Base-by-base conservation (phyloP, 1,140 invertebrate genomes). In the Helicorthomorpha holstii region DNA sequence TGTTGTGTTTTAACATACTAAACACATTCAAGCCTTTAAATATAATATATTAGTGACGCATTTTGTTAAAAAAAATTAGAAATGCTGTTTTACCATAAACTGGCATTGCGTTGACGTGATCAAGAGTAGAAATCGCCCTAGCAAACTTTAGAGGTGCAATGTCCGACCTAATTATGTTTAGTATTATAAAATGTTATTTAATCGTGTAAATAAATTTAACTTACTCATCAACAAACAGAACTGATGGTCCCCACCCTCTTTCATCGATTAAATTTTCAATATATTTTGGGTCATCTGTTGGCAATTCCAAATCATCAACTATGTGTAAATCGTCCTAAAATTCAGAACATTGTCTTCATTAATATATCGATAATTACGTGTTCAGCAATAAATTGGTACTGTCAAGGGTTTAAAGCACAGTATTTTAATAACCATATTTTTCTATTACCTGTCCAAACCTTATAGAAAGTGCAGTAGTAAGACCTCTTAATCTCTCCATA, bases 1-100 rank as follows among this genome's bases (percentile, higher is more conserved):
- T 97, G 53, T 92, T 81, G 70, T 98, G 86, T 72, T 98, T 98
- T 29, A 98, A 64, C 86, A 98, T 95, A 49, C 75, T 77, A 61
- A 69, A 64, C 75, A 94, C 73, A 66, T 82, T 81, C 38, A 81
- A 62, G 49, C 76, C 73, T 72, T 58, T n/a, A 23, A 62, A 60
- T 27, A 56, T 46, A 60, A 56, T 54, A 41, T 29, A 51, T 26
- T 46, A 25, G 29, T 34, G 7, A 34, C 16, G 7, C 29, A 34
- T 7, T 7, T 16, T 34, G 29, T 34, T 7, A 34, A 16, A 34
- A 7, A 34, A 21, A 44, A 53, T 16, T 43, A 48, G 48, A 46
- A 41, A 52, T 42, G 7, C 16, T 52, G 27, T 42, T 46, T 23
- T 41, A 80, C 80, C 90, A 75, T 94, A 97, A 41, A 82, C 79